A percentile compares a stretch with the other conserved stretches of the same genome.
These are phyloP conservation scores for Brevipalpus yothersi DNA, from an alignment of 1,140 invertebrate genomes.

Conservation along the genomic window DNA sequence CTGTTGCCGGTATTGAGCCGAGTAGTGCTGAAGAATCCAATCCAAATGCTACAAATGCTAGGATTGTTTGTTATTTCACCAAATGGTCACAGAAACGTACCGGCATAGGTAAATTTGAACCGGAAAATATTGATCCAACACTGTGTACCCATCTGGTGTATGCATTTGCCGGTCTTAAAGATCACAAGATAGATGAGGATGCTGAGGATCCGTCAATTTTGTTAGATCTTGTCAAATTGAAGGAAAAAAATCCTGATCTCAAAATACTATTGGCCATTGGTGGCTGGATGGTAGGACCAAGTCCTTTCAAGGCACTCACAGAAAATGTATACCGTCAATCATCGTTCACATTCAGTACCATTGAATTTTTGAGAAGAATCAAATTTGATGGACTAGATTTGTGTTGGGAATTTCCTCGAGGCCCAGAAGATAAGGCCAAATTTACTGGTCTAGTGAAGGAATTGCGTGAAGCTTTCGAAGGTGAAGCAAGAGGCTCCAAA, in stretches of 20 bases:
- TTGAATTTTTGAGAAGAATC: constrained; percentile 67
- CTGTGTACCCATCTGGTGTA: constrained; percentile 82
- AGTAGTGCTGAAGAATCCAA: constrained; percentile 16
- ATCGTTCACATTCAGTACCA: constrained; percentile 76
- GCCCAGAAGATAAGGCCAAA: constrained; percentile 40
- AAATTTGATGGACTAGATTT: constrained; percentile 88
- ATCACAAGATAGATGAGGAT: constrained; percentile 47
- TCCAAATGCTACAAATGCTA: constrained; percentile 11
- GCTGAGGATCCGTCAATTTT: constrained; percentile 34
- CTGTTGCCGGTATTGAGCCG: constrained; percentile 4
- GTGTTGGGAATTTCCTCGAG: constrained; percentile 85
- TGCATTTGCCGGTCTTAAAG: constrained; percentile 53
- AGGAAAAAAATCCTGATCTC: constrained; percentile 65
- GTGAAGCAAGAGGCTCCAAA: constrained; percentile 43
- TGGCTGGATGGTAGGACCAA: constrained; percentile 78
- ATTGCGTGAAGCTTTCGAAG: constrained; percentile 62
- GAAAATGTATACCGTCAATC: constrained; percentile 59
- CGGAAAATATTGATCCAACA: constrained; percentile 54
- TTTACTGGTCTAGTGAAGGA: constrained; percentile 27
- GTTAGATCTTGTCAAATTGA: constrained; percentile 37
- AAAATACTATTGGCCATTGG: constrained; percentile 76
- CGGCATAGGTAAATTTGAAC: constrained; percentile 54
- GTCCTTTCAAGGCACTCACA: constrained; percentile 54
- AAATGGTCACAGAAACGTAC: constrained; percentile 78
- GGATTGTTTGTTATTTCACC: constrained; percentile 71